Conservation (phyloP, 1,140 invertebrate genomes). For the Ganaspis sp. region DNA sequence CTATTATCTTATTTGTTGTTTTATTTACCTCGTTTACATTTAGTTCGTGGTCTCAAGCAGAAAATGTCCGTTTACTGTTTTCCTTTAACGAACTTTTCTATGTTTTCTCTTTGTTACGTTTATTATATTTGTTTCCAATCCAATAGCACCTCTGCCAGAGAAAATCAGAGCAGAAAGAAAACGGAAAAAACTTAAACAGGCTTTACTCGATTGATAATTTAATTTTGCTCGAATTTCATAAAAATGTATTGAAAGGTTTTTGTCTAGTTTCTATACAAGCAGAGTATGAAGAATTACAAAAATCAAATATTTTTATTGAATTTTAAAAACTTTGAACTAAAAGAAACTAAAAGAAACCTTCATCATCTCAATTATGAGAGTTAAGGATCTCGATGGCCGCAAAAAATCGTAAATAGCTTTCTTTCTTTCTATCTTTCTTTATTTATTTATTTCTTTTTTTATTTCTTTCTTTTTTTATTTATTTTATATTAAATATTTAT, state of each 20-base stretch:
- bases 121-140: slow-evolving; percentile 5
- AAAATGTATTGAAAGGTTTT: background rate
- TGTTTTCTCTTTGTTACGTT: slow-evolving; percentile 46
- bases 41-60: slow-evolving; percentile 1
- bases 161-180: background rate
- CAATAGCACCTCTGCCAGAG: background rate
- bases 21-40: background rate
- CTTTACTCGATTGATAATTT: background rate
- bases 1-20: background rate
- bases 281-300: no score
- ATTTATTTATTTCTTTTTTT: no score
- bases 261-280: no score
- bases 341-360: no score
- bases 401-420: no score
- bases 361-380: no score
- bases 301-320: no score
- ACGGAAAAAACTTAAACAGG: background rate
- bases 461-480: no score
- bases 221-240: background rate
- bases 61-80: slow-evolving; percentile 5
- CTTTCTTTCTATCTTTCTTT: no score
- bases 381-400: no score
- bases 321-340: no score
- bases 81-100: slow-evolving; percentile 47
- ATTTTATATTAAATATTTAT: no score